These are phyloP conservation scores for Lobophora halterata DNA, from an alignment of 2,888 invertebrate genomes.

Conservation along the genomic window DNA sequence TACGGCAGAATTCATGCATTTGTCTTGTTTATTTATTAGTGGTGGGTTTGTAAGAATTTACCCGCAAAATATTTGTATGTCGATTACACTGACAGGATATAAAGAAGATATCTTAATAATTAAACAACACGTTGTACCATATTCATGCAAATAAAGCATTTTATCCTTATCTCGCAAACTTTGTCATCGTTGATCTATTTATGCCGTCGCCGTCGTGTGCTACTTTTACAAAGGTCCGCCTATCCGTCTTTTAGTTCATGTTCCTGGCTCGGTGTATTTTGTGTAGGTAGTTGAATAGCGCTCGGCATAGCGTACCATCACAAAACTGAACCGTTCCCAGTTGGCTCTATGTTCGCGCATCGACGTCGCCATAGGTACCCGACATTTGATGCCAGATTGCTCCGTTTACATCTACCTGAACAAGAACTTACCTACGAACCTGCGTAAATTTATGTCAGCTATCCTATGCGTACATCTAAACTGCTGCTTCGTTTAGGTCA, in stretches of 20 bases:
- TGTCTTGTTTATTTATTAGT: no score
- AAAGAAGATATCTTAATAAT: no score
- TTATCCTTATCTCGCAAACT: slow-evolving; percentile 10
- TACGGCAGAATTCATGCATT: no score
- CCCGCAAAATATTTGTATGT: no score
- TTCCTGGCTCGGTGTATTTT: slow-evolving; percentile 41
- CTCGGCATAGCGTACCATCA: slow-evolving; percentile 44
- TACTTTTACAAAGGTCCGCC: slow-evolving; percentile 17
- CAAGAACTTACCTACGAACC: slow-evolving; percentile 45
- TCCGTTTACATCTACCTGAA: slow-evolving; percentile 58
- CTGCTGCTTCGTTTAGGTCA: slow-evolving; percentile 48
- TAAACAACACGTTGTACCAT: no score
- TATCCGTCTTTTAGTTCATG: slow-evolving; percentile 25
- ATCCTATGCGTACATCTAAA: slow-evolving; percentile 63
- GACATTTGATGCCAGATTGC: slow-evolving; percentile 72
- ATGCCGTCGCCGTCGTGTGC: slow-evolving; percentile 8
- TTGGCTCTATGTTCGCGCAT: slow-evolving; percentile 50
- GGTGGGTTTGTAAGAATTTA: no score
- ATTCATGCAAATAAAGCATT: no score
- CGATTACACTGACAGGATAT: no score
- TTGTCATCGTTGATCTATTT: slow-evolving; percentile 14
- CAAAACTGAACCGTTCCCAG: slow-evolving; percentile 45
- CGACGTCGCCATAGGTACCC: slow-evolving; percentile 62
- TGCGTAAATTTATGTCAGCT: slow-evolving; percentile 50
- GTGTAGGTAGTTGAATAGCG: slow-evolving; percentile 42